A percentile compares a stretch with the other conserved stretches of the same genome.
These are phyloP conservation scores for Nomada flava DNA, from an alignment of 2,888 invertebrate species.

Conservation along the genomic window DNA sequence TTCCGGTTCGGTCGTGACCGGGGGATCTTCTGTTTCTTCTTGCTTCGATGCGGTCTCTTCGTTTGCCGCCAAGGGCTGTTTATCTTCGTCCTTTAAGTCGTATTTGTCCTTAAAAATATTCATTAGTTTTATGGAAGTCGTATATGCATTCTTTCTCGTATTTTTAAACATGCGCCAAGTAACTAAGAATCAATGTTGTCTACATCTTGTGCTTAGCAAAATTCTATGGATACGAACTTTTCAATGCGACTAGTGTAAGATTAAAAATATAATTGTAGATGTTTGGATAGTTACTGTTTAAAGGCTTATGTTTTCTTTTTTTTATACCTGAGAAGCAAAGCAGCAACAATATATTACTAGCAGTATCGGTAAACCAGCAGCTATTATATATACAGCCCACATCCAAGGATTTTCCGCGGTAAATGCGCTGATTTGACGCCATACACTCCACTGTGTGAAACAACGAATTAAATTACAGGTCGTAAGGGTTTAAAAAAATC, in stretches of 20 bases:
- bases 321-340: slow-evolving; percentile 86
- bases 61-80: slow-evolving; percentile 76
- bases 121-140: too few relatives aligned
- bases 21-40: slow-evolving; percentile 68
- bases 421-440: slow-evolving; percentile 90
- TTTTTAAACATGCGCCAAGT: not conserved
- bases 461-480: slow-evolving; percentile 40
- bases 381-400: slow-evolving; percentile 94
- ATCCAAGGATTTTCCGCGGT: slow-evolving; percentile 95
- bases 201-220: not conserved
- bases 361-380: slow-evolving; percentile 91
- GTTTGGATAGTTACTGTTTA: not conserved
- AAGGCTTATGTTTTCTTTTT: not conserved
- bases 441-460: slow-evolving; percentile 89
- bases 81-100: slow-evolving; percentile 73
- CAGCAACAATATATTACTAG: slow-evolving; percentile 93
- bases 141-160: too few relatives aligned
- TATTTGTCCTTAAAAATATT: slow-evolving; percentile 71
- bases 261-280: not conserved
- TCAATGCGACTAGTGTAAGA: not conserved
- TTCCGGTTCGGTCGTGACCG: slow-evolving; percentile 68
- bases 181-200: not conserved
- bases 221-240: not conserved
- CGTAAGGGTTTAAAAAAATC: not conserved
- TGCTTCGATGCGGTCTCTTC: slow-evolving; percentile 85